These are phyloP conservation scores for Numenius arquata DNA, from an alignment of 2,113 vertebrate species.

Conservation along the genomic window DNA sequence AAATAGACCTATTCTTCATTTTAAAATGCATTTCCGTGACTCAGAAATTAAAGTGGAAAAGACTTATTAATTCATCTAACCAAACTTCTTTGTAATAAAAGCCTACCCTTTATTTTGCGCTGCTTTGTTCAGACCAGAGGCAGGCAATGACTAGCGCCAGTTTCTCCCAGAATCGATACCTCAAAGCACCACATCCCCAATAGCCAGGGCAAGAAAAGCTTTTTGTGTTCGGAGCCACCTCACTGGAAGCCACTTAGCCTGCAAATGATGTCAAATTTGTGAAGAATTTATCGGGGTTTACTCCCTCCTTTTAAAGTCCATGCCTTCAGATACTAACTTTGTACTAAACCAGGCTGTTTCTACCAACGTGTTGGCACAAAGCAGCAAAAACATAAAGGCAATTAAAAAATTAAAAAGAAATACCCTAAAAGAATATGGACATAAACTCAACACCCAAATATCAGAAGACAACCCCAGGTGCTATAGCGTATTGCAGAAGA, in stretches of 20 bases:
- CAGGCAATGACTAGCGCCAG: background rate
- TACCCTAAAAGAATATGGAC: background rate
- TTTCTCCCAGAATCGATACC: background rate
- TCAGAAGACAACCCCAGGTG: rapidly evolving
- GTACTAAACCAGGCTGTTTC: background rate
- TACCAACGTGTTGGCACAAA: background rate
- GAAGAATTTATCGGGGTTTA: background rate
- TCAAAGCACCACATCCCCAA: background rate
- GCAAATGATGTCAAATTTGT: background rate
- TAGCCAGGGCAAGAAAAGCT: background rate
- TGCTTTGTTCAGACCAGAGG: background rate
- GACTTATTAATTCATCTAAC: background rate
- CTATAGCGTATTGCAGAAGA: rapidly evolving
- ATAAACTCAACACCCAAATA: rapidly evolving
- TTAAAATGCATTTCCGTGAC: background rate
- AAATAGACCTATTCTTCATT: constrained; percentile 26
- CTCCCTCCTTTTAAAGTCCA: background rate
- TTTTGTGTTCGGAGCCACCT: background rate
- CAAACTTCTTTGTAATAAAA: background rate
- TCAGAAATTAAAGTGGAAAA: constrained; percentile 24
- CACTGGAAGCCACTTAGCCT: background rate
- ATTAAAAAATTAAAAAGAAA: too few relatives aligned
- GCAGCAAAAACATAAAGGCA: background rate
- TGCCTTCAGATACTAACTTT: background rate
- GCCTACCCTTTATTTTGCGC: background rate